Percentiles rank a stretch among this genome's conserved stretches.
phyloP scores from a whole-genome alignment of 2,113 vertebrate species.

The Planiliza haematocheilus region DNA sequence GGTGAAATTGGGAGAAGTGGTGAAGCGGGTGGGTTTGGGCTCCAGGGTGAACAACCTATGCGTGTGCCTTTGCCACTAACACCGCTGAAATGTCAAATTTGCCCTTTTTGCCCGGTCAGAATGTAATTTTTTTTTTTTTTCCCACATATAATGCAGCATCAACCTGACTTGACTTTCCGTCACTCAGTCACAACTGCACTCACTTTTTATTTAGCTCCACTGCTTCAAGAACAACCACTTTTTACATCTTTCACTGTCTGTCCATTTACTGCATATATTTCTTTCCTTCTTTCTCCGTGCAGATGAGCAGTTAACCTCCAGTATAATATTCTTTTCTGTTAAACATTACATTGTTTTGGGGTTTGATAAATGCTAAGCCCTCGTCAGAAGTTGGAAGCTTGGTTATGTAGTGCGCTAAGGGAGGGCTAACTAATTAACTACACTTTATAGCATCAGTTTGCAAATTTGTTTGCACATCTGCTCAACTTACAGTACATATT shows the following conservation, averaged over 20 bases:
- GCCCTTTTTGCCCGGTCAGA: conserved; percentile 61
- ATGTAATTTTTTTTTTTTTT: conserved; percentile 65
- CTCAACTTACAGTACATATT: not conserved
- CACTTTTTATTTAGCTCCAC: conserved; percentile 46
- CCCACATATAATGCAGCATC: conserved; percentile 43
- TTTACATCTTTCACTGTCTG: not conserved
- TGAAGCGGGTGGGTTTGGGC: conserved; percentile 37
- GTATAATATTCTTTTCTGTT: no score
- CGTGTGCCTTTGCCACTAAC: conserved; percentile 35
- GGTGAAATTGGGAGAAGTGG: conserved; percentile 50
- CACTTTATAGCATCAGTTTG: no score
- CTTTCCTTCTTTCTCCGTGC: not conserved
- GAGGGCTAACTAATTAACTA: no score
- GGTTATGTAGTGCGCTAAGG: no score
- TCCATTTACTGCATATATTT: not conserved
- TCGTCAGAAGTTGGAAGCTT: no score
- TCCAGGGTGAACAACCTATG: conserved; percentile 52
- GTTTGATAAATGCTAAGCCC: no score
- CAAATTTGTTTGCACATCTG: not conserved
- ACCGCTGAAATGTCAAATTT: conserved; percentile 67
- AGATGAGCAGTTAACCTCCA: conserved; percentile 43
- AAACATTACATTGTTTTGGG: no score
- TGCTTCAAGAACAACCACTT: conserved; percentile 39
- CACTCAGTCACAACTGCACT: conserved; percentile 55
- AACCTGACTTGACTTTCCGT: conserved; percentile 27